Conservation (phyloP, 2,888 invertebrate genomes). For the Tinea trinotella region DNA sequence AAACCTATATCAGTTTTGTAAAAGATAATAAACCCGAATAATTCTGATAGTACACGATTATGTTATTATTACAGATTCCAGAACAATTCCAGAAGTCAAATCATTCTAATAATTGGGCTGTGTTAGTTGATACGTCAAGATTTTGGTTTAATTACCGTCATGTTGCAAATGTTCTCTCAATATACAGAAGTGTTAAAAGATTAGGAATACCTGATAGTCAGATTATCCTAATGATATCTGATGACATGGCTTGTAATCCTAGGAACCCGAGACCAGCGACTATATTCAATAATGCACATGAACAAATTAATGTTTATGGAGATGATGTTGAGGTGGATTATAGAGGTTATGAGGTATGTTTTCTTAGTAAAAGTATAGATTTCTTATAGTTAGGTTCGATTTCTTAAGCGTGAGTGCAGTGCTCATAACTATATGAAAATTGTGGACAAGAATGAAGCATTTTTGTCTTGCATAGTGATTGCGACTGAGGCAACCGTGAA, state of each 20-base stretch:
- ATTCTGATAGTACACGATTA: background rate
- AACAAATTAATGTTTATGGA: conserved; percentile 98
- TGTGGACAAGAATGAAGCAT: too few relatives aligned
- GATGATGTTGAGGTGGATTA: conserved; percentile 99
- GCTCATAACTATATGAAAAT: too few relatives aligned
- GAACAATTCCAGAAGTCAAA: conserved; percentile 74
- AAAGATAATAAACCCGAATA: background rate
- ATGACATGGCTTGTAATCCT: conserved; percentile 99
- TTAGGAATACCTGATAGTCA: conserved; percentile 99
- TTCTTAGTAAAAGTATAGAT: background rate
- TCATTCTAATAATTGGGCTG: conserved; percentile 99
- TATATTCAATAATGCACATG: conserved; percentile 97
- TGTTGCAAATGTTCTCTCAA: conserved; percentile 98
- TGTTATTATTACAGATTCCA: conserved; percentile 48
- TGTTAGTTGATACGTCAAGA: conserved; percentile 96
- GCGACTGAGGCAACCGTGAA: too few relatives aligned
- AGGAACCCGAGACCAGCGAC: conserved; percentile 97
- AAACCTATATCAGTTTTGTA: background rate
- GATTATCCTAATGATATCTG: conserved; percentile 99
- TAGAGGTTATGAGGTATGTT: conserved; percentile 86
- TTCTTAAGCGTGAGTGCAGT: too few relatives aligned
- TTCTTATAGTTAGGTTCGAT: background rate
- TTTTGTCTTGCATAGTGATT: too few relatives aligned
- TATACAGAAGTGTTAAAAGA: conserved; percentile 97
- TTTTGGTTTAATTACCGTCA: conserved; percentile 99